Percentiles rank a stretch among this genome's conserved stretches.
These are phyloP conservation scores for Platypus cylindrus DNA, from an alignment of 2,888 invertebrate species.

Conservation along the genomic window DNA sequence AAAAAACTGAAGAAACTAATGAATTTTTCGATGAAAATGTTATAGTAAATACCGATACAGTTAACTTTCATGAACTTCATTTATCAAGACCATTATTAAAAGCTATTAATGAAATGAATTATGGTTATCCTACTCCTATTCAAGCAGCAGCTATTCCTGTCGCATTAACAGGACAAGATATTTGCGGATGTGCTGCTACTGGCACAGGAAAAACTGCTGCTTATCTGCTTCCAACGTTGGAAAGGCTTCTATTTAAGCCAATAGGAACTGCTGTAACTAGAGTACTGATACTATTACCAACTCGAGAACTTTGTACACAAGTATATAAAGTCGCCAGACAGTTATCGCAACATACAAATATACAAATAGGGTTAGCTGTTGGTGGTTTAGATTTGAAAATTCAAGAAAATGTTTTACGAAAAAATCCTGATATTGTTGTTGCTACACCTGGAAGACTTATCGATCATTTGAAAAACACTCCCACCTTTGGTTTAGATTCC, in stretches of 20 bases:
- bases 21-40: conserved; percentile 43
- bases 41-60: conserved; percentile 39
- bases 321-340: conserved; percentile 91
- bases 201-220: conserved; percentile 98
- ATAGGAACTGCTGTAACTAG: conserved; percentile 55
- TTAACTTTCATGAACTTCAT: conserved; percentile 88
- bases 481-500: conserved; percentile 74
- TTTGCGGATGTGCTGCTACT: conserved; percentile 97
- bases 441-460: conserved; percentile 97
- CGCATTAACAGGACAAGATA: conserved; percentile 82
- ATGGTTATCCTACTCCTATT: conserved; percentile 91
- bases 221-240: conserved; percentile 94
- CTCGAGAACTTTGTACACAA: conserved; percentile 94
- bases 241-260: conserved; percentile 81
- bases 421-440: conserved; percentile 92
- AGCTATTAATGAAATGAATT: conserved; percentile 78
- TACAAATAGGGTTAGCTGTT: conserved; percentile 73
- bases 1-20: conserved; percentile 34
- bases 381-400: conserved; percentile 78
- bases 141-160: conserved; percentile 92
- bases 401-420: conserved; percentile 64
- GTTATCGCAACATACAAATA: conserved; percentile 72
- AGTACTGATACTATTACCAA: conserved; percentile 90
- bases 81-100: conserved; percentile 87
- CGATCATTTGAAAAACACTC: conserved; percentile 92